Conservation (phyloP, 2,888 invertebrate genomes). For the Campoplex nolae region DNA sequence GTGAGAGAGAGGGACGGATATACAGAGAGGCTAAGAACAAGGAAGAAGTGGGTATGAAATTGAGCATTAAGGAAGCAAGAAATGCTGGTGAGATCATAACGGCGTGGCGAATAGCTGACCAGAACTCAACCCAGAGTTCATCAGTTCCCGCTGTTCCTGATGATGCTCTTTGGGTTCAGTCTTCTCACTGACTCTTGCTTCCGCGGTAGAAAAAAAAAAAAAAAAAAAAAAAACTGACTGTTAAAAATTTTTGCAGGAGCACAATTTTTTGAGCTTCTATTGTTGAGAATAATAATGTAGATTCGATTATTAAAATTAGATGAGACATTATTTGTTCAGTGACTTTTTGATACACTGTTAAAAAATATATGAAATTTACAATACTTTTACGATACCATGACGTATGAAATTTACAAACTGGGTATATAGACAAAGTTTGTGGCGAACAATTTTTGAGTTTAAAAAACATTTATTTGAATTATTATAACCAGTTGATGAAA, state of each 20-base stretch:
- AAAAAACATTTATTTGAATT: background rate
- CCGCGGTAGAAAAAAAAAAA: background rate
- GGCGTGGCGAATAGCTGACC: constrained; percentile 65
- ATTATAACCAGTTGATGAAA: background rate
- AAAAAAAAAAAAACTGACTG: background rate
- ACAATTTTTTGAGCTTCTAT: background rate
- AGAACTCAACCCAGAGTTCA: constrained; percentile 62
- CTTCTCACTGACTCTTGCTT: constrained; percentile 18
- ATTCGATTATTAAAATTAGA: background rate
- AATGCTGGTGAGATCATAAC: constrained; percentile 73
- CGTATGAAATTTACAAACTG: too few relatives aligned
- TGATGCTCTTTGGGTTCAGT: constrained; percentile 24
- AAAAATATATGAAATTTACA: too few relatives aligned
- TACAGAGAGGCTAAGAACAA: constrained; percentile 67
- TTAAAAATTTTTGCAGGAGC: background rate
- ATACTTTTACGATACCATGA: too few relatives aligned
- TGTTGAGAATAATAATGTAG: background rate
- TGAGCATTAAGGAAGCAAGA: constrained; percentile 73
- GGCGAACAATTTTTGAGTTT: background rate
- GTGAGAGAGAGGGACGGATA: constrained; percentile 32
- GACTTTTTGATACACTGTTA: background rate
- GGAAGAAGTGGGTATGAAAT: constrained; percentile 74
- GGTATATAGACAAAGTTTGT: background rate
- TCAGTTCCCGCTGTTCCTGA: constrained; percentile 60
- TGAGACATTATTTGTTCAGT: background rate